Evolutionary conservation across 2,113 vertebrate genomes (phyloP).

Genomic region (Amazona guildingii): DNA sequence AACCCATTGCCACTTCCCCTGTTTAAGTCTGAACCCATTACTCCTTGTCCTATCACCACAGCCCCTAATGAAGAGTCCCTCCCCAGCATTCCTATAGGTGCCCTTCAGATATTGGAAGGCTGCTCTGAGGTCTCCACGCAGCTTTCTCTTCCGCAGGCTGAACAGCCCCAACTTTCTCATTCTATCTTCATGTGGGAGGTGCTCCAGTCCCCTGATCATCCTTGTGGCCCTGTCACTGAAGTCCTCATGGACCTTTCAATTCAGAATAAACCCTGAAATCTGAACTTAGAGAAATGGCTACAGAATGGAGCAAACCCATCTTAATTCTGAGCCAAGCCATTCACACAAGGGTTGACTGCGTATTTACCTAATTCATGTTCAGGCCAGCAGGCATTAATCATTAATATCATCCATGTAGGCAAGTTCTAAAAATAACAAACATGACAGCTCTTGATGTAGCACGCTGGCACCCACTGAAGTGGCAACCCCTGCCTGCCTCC

Average conservation of each 20-base stretch:
- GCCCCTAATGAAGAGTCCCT: too few relatives aligned
- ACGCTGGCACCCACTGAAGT: fast-evolving
- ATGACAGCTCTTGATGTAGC: fast-evolving
- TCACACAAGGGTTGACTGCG: background rate
- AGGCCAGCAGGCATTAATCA: background rate
- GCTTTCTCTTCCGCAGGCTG: too few relatives aligned
- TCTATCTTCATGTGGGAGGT: too few relatives aligned
- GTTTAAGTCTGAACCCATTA: too few relatives aligned
- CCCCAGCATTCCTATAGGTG: too few relatives aligned
- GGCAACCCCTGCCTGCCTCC: background rate
- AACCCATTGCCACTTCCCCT: too few relatives aligned
- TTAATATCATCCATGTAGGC: background rate
- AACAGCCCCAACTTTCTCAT: too few relatives aligned
- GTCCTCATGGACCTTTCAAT: background rate
- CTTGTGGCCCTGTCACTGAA: background rate
- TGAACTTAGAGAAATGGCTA: background rate
- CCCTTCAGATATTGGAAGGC: too few relatives aligned
- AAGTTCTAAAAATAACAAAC: background rate
- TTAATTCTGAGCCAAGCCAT: background rate
- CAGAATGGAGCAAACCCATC: background rate
- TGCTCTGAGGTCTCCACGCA: too few relatives aligned
- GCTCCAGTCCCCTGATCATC: too few relatives aligned
- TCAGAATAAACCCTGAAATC: background rate
- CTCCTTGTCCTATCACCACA: too few relatives aligned
- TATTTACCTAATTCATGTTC: fast-evolving